Conservation (phyloP, 2,113 vertebrate species). For the Rhagologus leucostigma region DNA sequence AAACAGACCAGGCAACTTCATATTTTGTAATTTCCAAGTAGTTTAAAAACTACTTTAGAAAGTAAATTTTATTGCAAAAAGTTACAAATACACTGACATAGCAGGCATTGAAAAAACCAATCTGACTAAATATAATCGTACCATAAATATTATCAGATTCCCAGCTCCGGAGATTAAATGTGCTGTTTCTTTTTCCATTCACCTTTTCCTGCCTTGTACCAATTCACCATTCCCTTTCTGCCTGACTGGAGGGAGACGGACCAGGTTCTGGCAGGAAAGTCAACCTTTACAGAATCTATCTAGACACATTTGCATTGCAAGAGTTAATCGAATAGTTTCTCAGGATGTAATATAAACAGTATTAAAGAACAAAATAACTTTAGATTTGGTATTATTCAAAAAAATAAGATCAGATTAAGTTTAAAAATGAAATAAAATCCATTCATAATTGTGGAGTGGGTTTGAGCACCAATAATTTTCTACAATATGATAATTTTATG, state of each 20-base stretch:
- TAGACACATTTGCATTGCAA: neutral
- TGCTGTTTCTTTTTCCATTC: neutral
- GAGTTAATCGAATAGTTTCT: neutral
- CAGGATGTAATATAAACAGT: neutral
- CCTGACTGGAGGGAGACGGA: neutral
- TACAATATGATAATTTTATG: neutral
- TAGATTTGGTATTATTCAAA: neutral
- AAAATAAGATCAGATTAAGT: neutral
- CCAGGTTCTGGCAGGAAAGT: neutral
- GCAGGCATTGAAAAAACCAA: neutral
- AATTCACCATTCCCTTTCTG: accelerated
- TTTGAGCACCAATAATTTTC: neutral
- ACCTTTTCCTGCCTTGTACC: neutral
- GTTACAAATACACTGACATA: neutral
- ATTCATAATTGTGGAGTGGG: accelerated
- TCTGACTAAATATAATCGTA: neutral
- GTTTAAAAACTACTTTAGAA: neutral
- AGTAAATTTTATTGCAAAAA: neutral
- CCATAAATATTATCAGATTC: neutral
- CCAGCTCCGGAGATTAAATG: neutral
- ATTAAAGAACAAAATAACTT: neutral
- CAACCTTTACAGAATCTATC: neutral
- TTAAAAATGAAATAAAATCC: neutral
- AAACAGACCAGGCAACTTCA: neutral
- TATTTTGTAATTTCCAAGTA: neutral